Conservation (phyloP, 2,797 vertebrate species). For the Anolis apletophallus region DNA sequence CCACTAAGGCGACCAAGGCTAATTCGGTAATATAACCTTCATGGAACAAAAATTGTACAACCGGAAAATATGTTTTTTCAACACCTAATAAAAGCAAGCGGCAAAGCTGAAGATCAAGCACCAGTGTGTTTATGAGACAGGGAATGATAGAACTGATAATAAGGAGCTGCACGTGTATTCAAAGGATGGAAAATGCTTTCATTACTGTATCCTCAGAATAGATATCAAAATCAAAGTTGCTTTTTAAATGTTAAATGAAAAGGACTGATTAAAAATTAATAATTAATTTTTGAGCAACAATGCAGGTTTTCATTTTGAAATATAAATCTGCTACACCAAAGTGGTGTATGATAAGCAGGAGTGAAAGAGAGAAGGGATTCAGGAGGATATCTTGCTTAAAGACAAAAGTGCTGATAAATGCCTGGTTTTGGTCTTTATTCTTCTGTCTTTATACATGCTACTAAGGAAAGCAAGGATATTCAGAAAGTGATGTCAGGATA, state of each 20-base stretch:
- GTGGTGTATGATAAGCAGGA: constrained; percentile 73
- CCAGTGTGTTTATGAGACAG: constrained; percentile 41
- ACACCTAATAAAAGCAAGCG: not conserved
- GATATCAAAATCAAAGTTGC: constrained; percentile 75
- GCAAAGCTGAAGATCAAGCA: constrained; percentile 47
- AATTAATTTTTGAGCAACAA: constrained; percentile 77
- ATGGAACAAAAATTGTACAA: constrained; percentile 34
- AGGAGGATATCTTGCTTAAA: constrained; percentile 67
- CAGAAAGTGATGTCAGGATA: constrained; percentile 64
- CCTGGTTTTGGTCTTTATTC: constrained; percentile 45
- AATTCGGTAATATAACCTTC: constrained; percentile 34
- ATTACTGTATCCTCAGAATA: constrained; percentile 56
- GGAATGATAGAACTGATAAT: constrained; percentile 45
- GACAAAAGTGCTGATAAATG: constrained; percentile 64
- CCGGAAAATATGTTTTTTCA: not conserved
- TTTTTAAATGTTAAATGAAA: constrained; percentile 70
- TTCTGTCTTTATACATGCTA: constrained; percentile 67
- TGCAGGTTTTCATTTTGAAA: constrained; percentile 75
- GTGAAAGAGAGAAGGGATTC: constrained; percentile 61
- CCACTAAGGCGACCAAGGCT: no score
- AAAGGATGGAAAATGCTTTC: constrained; percentile 62
- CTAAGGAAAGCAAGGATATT: constrained; percentile 61
- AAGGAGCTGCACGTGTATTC: constrained; percentile 57
- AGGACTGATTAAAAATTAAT: constrained; percentile 76
- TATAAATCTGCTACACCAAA: constrained; percentile 78